These are phyloP conservation scores for Strigamia crassipes DNA, from an alignment of 2,888 invertebrate species.

Conservation along the genomic window DNA sequence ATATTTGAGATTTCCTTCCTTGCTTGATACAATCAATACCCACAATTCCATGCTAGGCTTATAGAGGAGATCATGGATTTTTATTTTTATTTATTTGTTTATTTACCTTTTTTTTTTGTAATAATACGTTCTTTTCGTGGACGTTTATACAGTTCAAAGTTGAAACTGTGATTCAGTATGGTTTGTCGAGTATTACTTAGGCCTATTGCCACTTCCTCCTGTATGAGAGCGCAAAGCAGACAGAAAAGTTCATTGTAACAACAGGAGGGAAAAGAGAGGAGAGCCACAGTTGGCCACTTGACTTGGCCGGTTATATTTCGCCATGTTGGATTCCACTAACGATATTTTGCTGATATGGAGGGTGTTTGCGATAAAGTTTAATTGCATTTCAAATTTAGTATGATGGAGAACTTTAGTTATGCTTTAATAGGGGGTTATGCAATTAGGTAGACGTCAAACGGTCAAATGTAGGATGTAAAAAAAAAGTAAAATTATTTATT, in stretches of 20 bases:
- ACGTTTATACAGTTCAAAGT: background rate
- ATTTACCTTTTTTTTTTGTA: background rate
- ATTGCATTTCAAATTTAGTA: background rate
- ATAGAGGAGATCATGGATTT: background rate
- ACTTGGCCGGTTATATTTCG: background rate
- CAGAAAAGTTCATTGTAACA: conserved; percentile 27
- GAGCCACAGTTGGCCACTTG: conserved; percentile 26
- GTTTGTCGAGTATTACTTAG: background rate
- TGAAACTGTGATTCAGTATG: conserved; percentile 13
- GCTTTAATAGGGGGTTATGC: background rate
- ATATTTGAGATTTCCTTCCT: conserved; percentile 30
- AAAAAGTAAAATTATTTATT: too few relatives aligned
- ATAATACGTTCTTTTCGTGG: background rate
- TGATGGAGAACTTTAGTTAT: background rate
- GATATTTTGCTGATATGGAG: background rate
- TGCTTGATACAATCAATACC: conserved; percentile 26
- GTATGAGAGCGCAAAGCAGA: conserved; percentile 1
- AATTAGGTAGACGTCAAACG: too few relatives aligned
- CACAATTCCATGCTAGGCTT: background rate
- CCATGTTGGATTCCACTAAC: background rate
- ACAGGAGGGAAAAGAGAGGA: conserved; percentile 22
- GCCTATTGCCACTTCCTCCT: conserved; percentile 12
- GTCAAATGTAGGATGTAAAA: too few relatives aligned
- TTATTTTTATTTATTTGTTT: too few relatives aligned
- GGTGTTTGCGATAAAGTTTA: conserved; percentile 22